These are phyloP conservation scores for Garra rufa DNA, from an alignment of 2,113 vertebrate genomes.

Conservation along the genomic window DNA sequence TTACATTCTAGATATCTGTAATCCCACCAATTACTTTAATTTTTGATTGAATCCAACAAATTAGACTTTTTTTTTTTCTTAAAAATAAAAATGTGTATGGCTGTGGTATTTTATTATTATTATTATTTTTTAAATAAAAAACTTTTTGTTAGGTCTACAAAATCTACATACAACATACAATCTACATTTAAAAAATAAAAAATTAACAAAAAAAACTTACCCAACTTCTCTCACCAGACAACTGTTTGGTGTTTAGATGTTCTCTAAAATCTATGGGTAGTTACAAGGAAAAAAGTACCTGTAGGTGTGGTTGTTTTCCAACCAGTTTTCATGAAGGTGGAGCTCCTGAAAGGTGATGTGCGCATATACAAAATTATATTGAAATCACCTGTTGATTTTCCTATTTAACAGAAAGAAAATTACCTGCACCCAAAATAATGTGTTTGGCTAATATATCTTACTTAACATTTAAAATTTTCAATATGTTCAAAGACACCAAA, in stretches of 20 bases:
- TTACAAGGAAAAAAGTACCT: neutral
- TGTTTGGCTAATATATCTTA: too few species aligned
- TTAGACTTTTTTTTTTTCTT: too few species aligned
- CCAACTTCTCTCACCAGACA: neutral
- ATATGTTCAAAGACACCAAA: neutral
- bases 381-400: neutral
- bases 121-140: too few species aligned
- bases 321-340: neutral
- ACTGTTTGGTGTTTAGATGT: neutral
- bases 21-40: neutral
- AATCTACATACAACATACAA: too few species aligned
- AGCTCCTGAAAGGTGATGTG: neutral
- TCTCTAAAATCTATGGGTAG: neutral
- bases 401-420: neutral
- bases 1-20: neutral
- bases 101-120: too few species aligned
- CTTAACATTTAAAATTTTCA: neutral
- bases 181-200: neutral
- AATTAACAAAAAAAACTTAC: neutral
- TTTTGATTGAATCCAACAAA: too few species aligned
- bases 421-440: neutral
- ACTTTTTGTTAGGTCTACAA: neutral
- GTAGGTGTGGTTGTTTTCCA: neutral
- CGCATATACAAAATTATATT: neutral
- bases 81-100: too few species aligned